A percentile compares a stretch with the other conserved stretches of the same genome.
Conservation (phyloP, 2,888 invertebrate species). For the Drepanosiphum platanoidis region DNA sequence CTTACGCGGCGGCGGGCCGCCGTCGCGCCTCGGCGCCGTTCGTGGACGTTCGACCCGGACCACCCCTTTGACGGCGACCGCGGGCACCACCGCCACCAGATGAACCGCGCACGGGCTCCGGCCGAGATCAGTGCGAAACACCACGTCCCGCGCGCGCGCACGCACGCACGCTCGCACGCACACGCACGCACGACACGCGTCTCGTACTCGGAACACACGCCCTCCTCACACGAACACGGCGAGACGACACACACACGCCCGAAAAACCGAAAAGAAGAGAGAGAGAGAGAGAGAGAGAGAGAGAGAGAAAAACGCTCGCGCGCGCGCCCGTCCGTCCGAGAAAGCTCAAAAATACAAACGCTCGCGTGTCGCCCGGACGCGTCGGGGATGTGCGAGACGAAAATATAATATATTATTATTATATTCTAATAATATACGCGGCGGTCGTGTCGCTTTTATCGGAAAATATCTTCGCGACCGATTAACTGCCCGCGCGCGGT, state of each 20-base stretch:
- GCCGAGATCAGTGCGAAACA: conserved; percentile 44
- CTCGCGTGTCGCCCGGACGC: no score
- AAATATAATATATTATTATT: no score
- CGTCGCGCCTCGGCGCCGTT: conserved; percentile 30
- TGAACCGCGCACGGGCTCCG: conserved; percentile 4
- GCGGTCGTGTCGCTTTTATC: no score
- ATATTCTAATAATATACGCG: no score
- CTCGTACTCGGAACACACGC: neutral
- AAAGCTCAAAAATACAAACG: no score
- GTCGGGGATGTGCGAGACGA: no score
- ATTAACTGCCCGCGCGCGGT: neutral
- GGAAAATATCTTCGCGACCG: no score
- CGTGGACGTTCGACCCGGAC: conserved; percentile 32
- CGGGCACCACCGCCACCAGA: conserved; percentile 8
- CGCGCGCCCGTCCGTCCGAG: neutral
- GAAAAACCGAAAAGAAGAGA: no score
- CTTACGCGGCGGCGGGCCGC: neutral
- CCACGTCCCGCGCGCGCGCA: conserved; percentile 7
- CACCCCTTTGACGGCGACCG: neutral
- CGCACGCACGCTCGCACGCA: neutral
- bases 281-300: no score
- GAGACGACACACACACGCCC: no score
- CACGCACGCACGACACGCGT: neutral
- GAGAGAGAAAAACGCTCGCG: no score
- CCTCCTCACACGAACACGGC: neutral